Conservation (phyloP, 2,888 invertebrate species). For the Eutolmus rufibarbis region DNA sequence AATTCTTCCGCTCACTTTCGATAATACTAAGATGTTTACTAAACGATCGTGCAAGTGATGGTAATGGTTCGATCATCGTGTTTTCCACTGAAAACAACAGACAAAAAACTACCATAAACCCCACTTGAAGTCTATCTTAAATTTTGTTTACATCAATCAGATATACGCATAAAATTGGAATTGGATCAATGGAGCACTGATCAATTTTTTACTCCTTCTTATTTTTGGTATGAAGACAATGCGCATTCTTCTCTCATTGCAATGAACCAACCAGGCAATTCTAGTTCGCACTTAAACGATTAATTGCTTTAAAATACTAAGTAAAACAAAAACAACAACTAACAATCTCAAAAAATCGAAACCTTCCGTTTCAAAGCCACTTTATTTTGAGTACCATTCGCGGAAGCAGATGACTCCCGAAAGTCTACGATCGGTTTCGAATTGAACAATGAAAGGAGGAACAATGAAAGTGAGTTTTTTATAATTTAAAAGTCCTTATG, state of each 20-base stretch:
- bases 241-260: neutral
- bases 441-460: neutral
- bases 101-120: neutral
- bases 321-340: neutral
- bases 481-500: neutral
- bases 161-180: neutral
- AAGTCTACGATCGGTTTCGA: neutral
- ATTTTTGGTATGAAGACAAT: neutral
- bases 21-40: neutral
- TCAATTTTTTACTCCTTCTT: neutral
- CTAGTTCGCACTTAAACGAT: neutral
- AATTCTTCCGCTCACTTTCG: neutral
- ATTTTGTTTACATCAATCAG: neutral
- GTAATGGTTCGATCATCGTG: neutral
- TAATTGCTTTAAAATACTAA: neutral
- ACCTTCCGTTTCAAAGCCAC: neutral
- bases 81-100: neutral
- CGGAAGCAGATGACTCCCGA: neutral
- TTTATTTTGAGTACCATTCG: neutral
- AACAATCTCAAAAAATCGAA: neutral
- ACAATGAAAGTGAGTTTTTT: neutral
- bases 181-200: neutral
- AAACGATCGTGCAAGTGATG: neutral
- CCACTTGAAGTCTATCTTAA: neutral
- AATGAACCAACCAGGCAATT: neutral